Conservation (phyloP, 2,888 invertebrate species). For the Gastrophysa polygoni region DNA sequence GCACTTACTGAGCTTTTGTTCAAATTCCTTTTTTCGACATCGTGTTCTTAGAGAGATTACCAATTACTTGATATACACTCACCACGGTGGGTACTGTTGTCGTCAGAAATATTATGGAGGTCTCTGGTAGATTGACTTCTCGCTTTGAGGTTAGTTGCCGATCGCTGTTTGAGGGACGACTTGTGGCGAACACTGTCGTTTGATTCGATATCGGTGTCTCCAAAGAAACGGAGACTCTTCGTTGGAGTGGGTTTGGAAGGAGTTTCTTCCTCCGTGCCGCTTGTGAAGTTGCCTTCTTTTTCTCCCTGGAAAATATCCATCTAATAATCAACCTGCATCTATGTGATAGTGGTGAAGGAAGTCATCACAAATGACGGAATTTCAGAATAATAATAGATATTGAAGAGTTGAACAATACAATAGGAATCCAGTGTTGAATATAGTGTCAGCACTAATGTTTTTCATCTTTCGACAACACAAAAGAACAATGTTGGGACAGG, state of each 20-base stretch:
- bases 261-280: conserved; percentile 58
- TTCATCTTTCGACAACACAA: no score
- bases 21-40: no score
- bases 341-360: no score
- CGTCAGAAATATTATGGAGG: conserved; percentile 66
- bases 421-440: no score
- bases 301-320: conserved; percentile 52
- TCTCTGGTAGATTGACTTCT: conserved; percentile 58
- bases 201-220: conserved; percentile 82
- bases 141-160: conserved; percentile 32
- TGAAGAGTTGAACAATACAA: no score
- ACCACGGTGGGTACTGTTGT: conserved; percentile 50
- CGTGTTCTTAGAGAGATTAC: no score
- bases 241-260: conserved; percentile 58
- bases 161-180: conserved; percentile 41
- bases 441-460: no score
- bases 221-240: conserved; percentile 82
- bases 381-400: no score
- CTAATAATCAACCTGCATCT: background rate
- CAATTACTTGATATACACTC: background rate
- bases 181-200: conserved; percentile 61
- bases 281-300: conserved; percentile 59
- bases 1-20: no score
- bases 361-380: no score
- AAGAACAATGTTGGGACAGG: no score